Conservation (phyloP, 2,888 invertebrate species). For the Tetranychus truncatus region DNA sequence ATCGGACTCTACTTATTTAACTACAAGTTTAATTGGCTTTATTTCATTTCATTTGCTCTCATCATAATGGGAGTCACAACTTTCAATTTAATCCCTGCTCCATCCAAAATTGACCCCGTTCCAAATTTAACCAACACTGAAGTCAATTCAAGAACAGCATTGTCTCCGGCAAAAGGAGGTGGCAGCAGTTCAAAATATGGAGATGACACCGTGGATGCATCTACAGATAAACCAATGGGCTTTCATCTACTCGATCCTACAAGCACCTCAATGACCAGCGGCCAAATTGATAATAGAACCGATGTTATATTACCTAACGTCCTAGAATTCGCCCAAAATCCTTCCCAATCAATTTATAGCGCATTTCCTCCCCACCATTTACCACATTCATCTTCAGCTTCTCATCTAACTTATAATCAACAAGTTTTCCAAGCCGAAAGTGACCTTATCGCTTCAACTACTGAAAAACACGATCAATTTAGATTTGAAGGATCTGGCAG, state of each 20-base stretch:
- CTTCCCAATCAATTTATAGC: neutral
- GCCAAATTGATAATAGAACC: neutral
- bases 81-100: slow-evolving; percentile 45
- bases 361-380: neutral
- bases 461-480: neutral
- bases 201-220: neutral
- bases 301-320: neutral
- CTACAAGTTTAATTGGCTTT: slow-evolving; percentile 51
- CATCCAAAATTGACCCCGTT: slow-evolving; percentile 27
- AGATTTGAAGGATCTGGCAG: neutral
- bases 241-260: neutral
- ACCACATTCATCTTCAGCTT: neutral
- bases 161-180: neutral
- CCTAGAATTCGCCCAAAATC: neutral
- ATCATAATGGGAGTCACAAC: slow-evolving; percentile 54
- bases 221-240: neutral
- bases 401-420: neutral
- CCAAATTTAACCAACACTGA: neutral
- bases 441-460: slow-evolving; percentile 5
- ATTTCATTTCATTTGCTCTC: slow-evolving; percentile 56
- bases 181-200: neutral
- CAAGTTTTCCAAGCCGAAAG: neutral
- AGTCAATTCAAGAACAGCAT: neutral
- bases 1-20: slow-evolving; percentile 54
- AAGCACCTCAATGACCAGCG: neutral